These are phyloP conservation scores for Choreutis nemorana DNA, from an alignment of 2,888 invertebrate species.

Conservation along the genomic window DNA sequence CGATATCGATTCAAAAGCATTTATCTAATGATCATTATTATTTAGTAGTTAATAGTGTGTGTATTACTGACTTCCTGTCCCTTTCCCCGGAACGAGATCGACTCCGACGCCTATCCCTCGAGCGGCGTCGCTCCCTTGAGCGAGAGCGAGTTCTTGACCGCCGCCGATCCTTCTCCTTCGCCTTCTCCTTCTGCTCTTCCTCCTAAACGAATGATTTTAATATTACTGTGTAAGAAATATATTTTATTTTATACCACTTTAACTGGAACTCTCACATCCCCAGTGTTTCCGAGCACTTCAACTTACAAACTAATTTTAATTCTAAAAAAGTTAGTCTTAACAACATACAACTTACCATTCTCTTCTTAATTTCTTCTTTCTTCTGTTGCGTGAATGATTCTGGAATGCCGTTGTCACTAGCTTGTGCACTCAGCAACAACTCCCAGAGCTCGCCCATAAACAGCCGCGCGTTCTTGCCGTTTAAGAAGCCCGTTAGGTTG, in stretches of 20 bases:
- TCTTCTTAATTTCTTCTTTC: slow-evolving; percentile 93
- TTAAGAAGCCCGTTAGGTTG: slow-evolving; percentile 98
- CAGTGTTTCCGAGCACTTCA: too few species aligned
- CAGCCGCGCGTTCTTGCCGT: slow-evolving; percentile 95
- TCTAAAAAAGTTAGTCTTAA: neutral
- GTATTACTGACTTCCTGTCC: slow-evolving; percentile 46
- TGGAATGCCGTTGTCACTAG: slow-evolving; percentile 95
- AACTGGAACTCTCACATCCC: too few species aligned
- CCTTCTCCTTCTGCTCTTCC: slow-evolving; percentile 66
- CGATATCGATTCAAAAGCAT: too few species aligned
- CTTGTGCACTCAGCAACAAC: slow-evolving; percentile 92
- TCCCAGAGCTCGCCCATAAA: slow-evolving; percentile 99
- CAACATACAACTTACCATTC: slow-evolving; percentile 77
- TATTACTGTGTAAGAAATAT: too few species aligned
- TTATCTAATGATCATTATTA: too few species aligned
- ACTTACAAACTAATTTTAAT: too few species aligned
- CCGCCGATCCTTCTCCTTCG: slow-evolving; percentile 75
- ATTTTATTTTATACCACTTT: too few species aligned
- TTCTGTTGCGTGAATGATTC: slow-evolving; percentile 94
- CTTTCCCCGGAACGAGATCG: slow-evolving; percentile 40
- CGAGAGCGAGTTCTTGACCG: slow-evolving; percentile 47
- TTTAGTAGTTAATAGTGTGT: slow-evolving; percentile 1
- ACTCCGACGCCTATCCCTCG: slow-evolving; percentile 42
- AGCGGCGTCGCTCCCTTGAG: slow-evolving; percentile 35
- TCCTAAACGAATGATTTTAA: slow-evolving; percentile 20